Evolutionary conservation across 2,113 vertebrate genomes (phyloP), one percentile per base, ranked within the genome.

Genomic region (Thalassoma bifasciatum): DNA sequence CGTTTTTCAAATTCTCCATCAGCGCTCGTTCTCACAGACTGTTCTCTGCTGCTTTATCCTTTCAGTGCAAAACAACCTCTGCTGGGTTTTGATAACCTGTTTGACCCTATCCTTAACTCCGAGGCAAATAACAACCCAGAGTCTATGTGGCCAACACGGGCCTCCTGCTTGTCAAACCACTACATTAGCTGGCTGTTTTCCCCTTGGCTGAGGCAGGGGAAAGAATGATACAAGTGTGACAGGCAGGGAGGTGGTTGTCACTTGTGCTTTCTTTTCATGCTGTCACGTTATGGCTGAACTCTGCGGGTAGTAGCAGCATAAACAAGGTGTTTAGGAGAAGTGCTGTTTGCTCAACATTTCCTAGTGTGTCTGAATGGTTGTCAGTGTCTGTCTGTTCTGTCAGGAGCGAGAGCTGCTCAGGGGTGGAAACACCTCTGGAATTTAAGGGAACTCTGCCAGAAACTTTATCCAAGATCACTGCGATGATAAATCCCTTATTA

Each of bases 281-380:
- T 80, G 84, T 92, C 88, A 89, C 86, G 82, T 88, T 91, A 81
- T 60, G 81, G 87, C 86, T 89, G 67, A 87, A 87, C 87, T 92
- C 79, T 60, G 81, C 72, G 80, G 81, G 82, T 70, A 83, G 85
- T 19, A 75, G 84, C 82, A 72, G 86, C 77, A 81, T 87, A 91
- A 93, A 92, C 88, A 90, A 79, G 71, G 74, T 88, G 90, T 92
- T 89, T 78, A 79, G 78, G 80, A 91, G 79, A 86, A 76, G 76
- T 86, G 73, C 85, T 82, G 83, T 90, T 89, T 81, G 89, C 90
- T 90, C 89, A 89, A 79, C 79, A 56, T 90, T 92, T 89, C 81
- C 86, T 89, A 70, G 63, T 57, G 65, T 67, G 71, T 58, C 84
- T 89, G 82, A 86, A 88, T 74, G 75, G 62, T 75, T 91, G 87